These are phyloP conservation scores for Ypsolopha sequella DNA, from an alignment of 2,888 invertebrate genomes.

Conservation along the genomic window DNA sequence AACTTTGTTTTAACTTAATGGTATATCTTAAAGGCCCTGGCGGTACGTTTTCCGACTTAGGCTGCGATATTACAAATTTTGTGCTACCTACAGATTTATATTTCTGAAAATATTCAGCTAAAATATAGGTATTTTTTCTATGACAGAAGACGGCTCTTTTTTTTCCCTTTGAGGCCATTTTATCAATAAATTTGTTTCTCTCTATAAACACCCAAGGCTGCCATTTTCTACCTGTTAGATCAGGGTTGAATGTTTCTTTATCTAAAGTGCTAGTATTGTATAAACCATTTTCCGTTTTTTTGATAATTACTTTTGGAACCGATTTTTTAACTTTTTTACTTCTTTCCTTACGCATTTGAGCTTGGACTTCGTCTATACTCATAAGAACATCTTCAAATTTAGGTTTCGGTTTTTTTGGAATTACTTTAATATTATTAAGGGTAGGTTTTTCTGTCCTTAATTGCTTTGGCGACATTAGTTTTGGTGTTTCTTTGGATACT, in stretches of 20 bases:
- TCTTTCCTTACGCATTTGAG: slow-evolving; percentile 52
- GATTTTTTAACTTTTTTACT: slow-evolving; percentile 40
- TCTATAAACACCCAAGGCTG: slow-evolving; percentile 65
- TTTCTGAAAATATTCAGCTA: slow-evolving; percentile 51
- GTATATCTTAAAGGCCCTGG: slow-evolving; percentile 56
- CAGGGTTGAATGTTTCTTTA: slow-evolving; percentile 44
- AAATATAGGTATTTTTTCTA: slow-evolving; percentile 46
- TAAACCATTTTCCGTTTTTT: slow-evolving; percentile 56
- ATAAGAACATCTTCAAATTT: slow-evolving; percentile 67
- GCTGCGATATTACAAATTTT: slow-evolving; percentile 54
- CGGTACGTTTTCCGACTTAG: slow-evolving; percentile 29
- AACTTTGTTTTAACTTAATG: slow-evolving; percentile 51
- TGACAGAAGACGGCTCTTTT: slow-evolving; percentile 48
- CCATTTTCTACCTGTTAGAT: slow-evolving; percentile 63
- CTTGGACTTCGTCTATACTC: slow-evolving; percentile 61
- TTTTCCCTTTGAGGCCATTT: slow-evolving; percentile 54
- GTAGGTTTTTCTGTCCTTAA: slow-evolving; percentile 14
- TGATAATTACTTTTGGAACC: slow-evolving; percentile 63
- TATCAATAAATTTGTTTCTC: slow-evolving; percentile 54
- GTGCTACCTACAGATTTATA: slow-evolving; percentile 49
- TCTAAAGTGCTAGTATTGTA: slow-evolving; percentile 54
- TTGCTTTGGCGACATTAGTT: slow-evolving; percentile 21
- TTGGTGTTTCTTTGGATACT: slow-evolving; percentile 44
- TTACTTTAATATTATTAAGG: slow-evolving; percentile 13
- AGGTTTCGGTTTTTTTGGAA: slow-evolving; percentile 51